Evolutionary conservation across 2,113 vertebrate genomes (phyloP).

Genomic region (Zosterops borbonicus): DNA sequence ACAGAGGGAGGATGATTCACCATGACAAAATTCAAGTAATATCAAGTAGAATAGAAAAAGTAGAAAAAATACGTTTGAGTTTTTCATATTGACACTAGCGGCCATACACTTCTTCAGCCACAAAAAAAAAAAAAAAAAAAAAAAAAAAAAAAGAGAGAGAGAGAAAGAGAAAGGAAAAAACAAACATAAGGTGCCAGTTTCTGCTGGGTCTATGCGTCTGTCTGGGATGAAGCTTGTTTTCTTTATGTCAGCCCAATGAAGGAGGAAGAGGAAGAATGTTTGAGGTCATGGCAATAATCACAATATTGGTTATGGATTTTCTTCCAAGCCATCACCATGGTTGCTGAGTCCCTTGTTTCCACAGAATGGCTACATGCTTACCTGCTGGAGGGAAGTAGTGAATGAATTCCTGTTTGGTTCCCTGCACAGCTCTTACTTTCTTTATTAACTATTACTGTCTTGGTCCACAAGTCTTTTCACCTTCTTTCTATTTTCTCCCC

Average conservation of each 20-base stretch:
- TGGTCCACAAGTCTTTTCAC: not conserved
- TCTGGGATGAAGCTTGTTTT: not conserved
- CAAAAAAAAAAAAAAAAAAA: too few relatives aligned
- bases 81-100: not conserved
- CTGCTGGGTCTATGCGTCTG: not conserved
- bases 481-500: not conserved
- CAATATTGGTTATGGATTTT: not conserved
- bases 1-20: not conserved
- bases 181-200: not conserved
- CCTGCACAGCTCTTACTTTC: not conserved
- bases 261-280: not conserved
- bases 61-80: not conserved
- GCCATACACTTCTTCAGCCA: not conserved
- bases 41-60: not conserved
- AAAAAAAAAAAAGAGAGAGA: not conserved
- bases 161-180: not conserved
- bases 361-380: not conserved
- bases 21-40: not conserved
- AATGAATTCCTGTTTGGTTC: not conserved
- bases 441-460: not conserved
- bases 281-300: not conserved
- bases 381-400: not conserved
- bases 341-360: not conserved
- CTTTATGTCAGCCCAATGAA: not conserved
- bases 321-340: fast-evolving